Evolutionary conservation across 2,888 invertebrate species (phyloP).

Genomic region (Rhodophaea formosa): DNA sequence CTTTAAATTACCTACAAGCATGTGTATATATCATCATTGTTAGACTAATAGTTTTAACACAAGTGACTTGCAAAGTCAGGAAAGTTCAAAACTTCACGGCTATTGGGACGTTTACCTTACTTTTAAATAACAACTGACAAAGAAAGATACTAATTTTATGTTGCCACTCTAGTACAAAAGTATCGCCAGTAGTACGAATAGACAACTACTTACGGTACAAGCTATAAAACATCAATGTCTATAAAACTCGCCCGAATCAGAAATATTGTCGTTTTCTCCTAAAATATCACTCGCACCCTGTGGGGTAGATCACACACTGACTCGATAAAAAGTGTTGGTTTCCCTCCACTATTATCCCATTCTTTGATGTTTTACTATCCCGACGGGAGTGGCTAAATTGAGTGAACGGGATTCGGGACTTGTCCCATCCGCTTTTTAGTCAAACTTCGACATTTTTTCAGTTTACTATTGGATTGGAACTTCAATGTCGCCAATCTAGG

Average conservation of each 20-base stretch:
- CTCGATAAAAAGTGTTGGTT: slow-evolving; percentile 60
- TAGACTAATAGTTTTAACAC: no score
- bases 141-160: no score
- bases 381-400: slow-evolving; percentile 44
- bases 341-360: slow-evolving; percentile 50
- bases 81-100: no score
- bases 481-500: neutral
- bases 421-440: slow-evolving; percentile 28
- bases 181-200: no score
- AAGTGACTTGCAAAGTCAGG: no score
- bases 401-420: slow-evolving; percentile 36
- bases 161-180: no score
- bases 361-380: slow-evolving; percentile 64
- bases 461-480: neutral
- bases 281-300: slow-evolving; percentile 35
- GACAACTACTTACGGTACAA: neutral
- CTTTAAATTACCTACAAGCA: no score
- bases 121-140: no score
- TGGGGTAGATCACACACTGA: slow-evolving; percentile 48
- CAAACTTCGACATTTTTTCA: slow-evolving; percentile 11
- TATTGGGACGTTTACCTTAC: no score
- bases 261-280: neutral
- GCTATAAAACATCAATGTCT: neutral
- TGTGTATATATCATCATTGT: no score
- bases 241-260: neutral